Conservation (phyloP, 1,140 invertebrate genomes). For the Brachystomella parvula region DNA sequence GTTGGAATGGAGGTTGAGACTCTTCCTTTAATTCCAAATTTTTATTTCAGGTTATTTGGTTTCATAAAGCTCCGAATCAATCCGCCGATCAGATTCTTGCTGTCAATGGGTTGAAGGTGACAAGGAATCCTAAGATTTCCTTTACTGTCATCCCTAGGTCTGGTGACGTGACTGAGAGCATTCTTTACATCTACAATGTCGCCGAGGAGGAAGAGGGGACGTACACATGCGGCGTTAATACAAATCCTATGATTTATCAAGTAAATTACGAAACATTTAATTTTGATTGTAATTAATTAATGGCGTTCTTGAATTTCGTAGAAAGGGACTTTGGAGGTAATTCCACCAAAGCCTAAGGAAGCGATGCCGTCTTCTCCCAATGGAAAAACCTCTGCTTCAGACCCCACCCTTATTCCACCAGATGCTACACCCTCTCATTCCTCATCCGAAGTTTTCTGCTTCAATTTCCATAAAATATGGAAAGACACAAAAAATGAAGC, state of each 20-base stretch:
- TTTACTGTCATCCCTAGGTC: constrained; percentile 15
- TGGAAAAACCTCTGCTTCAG: too few species aligned
- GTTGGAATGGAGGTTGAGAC: neutral
- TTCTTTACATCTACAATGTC: constrained; percentile 20
- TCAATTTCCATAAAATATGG: constrained; percentile 15
- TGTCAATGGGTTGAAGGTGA: constrained; percentile 21
- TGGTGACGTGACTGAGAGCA: constrained; percentile 21
- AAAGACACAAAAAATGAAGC: constrained; percentile 15
- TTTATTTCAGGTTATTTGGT: constrained; percentile 17
- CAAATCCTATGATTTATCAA: constrained; percentile 11
- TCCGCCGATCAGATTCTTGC: neutral
- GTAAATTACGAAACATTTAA: neutral
- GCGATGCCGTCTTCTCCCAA: neutral
- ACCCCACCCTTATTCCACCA: neutral
- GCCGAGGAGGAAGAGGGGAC: constrained; percentile 12
- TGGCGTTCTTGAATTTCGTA: neutral
- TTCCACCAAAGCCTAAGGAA: neutral
- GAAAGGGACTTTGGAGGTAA: constrained; percentile 20
- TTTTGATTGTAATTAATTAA: constrained; percentile 6
- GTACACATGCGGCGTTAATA: constrained; percentile 19
- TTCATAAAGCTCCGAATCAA: constrained; percentile 8
- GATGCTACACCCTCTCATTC: neutral
- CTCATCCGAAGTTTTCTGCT: constrained; percentile 10
- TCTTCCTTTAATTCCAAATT: neutral
- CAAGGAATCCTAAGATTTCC: constrained; percentile 19